These are phyloP conservation scores for Heteromyza rotundicornis DNA, from an alignment of 2,888 invertebrate species.

Conservation along the genomic window DNA sequence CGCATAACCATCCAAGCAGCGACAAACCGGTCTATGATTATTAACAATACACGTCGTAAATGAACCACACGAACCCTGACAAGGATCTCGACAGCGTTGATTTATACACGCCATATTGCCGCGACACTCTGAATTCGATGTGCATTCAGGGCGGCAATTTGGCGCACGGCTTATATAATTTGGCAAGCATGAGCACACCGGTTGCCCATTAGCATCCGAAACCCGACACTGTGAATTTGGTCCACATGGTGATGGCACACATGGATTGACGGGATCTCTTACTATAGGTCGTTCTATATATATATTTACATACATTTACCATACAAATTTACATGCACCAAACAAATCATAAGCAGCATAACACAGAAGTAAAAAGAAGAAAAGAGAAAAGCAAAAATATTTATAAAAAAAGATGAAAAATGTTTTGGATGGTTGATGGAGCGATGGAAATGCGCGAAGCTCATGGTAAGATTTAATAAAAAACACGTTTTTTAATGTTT, in stretches of 20 bases:
- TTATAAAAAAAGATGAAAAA: conserved; percentile 35
- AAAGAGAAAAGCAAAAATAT: conserved; percentile 41
- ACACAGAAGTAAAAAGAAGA: conserved; percentile 39
- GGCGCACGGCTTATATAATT: conserved; percentile 84
- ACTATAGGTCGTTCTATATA: conserved; percentile 49
- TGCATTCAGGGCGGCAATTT: conserved; percentile 86
- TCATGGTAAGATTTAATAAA: too few relatives aligned
- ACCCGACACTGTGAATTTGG: conserved; percentile 82
- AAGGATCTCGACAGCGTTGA: conserved; percentile 82
- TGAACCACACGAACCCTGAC: conserved; percentile 82
- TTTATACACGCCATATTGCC: conserved; percentile 83
- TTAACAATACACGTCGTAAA: conserved; percentile 80
- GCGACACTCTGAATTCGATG: conserved; percentile 83
- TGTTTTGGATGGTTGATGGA: conserved; percentile 26
- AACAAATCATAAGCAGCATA: conserved; percentile 33
- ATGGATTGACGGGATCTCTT: conserved; percentile 69
- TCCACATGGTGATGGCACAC: conserved; percentile 84
- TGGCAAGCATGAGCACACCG: conserved; percentile 80
- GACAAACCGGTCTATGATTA: conserved; percentile 84
- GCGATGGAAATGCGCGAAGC: background rate
- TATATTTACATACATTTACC: conserved; percentile 3
- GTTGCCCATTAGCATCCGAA: conserved; percentile 70
- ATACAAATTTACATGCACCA: conserved; percentile 34
- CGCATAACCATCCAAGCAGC: conserved; percentile 78
- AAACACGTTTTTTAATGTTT: too few relatives aligned